A percentile compares a stretch with the other conserved stretches of the same genome.
These are phyloP conservation scores for Pangasius macronema DNA, from an alignment of 2,797 vertebrate species.

Conservation along the genomic window DNA sequence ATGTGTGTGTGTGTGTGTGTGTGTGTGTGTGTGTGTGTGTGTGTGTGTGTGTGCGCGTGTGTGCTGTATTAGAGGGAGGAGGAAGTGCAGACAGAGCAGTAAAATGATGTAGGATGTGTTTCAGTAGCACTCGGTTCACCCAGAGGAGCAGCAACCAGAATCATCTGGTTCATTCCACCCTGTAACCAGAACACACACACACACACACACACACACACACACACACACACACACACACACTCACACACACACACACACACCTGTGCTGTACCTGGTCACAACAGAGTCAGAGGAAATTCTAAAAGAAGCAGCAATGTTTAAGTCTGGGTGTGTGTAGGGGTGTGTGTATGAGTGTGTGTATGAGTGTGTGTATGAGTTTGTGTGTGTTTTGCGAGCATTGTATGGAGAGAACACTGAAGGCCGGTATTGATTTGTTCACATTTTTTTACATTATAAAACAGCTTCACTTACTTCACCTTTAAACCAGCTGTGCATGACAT, in stretches of 20 bases:
- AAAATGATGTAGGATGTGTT: slow-evolving; percentile 22
- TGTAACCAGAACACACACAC: slow-evolving; percentile 30
- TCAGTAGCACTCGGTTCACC: slow-evolving; percentile 2
- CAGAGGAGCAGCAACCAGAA: slow-evolving; percentile 38
- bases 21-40: not conserved
- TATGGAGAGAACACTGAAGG: not conserved
- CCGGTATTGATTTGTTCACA: too few species aligned
- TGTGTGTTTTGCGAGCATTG: not conserved
- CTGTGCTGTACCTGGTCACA: slow-evolving; percentile 6
- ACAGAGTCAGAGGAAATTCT: not conserved
- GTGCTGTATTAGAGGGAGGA: not conserved
- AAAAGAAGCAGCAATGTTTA: not conserved
- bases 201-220: slow-evolving; percentile 16
- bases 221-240: slow-evolving; percentile 22
- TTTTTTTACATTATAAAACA: too few species aligned
- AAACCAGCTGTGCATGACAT: not conserved
- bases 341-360: not conserved
- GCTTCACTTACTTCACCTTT: not conserved
- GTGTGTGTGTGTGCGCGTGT: not conserved
- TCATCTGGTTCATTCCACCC: slow-evolving; percentile 28
- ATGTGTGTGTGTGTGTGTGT: not conserved
- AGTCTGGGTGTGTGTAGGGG: not conserved
- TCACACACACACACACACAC: not conserved
- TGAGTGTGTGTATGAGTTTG: not conserved
- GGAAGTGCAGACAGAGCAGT: slow-evolving; percentile 5